Evolutionary conservation across 2,888 invertebrate species (phyloP).

Genomic region (Liopterus haemorrhoidalis): DNA sequence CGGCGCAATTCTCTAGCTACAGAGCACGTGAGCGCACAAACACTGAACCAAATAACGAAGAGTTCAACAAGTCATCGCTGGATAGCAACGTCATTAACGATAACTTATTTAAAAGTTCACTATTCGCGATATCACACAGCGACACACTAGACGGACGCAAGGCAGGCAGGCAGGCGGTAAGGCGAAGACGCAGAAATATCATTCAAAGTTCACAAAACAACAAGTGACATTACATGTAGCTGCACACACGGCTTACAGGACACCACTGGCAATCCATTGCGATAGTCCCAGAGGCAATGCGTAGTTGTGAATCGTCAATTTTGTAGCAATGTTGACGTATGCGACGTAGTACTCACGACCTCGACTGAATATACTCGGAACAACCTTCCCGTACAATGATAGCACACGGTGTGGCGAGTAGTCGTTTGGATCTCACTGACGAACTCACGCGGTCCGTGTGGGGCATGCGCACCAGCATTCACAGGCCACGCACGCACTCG

Average conservation of each 20-base stretch:
- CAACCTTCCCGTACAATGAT: slow-evolving; percentile 6
- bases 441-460: too few species aligned
- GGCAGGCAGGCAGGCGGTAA: too few species aligned
- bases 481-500: slow-evolving; percentile 17
- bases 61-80: slow-evolving; percentile 38
- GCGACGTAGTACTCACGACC: slow-evolving; percentile 14
- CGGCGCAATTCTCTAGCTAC: slow-evolving; percentile 36
- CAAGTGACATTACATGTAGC: slow-evolving; percentile 9
- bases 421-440: too few species aligned
- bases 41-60: slow-evolving; percentile 27
- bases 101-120: slow-evolving; percentile 33
- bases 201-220: slow-evolving; percentile 17
- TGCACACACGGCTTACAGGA: background rate
- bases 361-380: background rate
- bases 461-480: slow-evolving; percentile 3
- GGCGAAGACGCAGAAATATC: background rate
- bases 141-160: slow-evolving; percentile 26
- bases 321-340: slow-evolving; percentile 14
- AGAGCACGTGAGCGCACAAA: slow-evolving; percentile 18
- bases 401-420: slow-evolving; percentile 18
- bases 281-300: too few species aligned
- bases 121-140: slow-evolving; percentile 34
- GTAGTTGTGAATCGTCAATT: too few species aligned
- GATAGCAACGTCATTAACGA: slow-evolving; percentile 31
- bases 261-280: slow-evolving; percentile 10